A percentile compares a stretch with the other conserved stretches of the same genome.
phyloP scores from a whole-genome alignment of 1,140 invertebrate species.

The Yoshiicerus persimilis region DNA sequence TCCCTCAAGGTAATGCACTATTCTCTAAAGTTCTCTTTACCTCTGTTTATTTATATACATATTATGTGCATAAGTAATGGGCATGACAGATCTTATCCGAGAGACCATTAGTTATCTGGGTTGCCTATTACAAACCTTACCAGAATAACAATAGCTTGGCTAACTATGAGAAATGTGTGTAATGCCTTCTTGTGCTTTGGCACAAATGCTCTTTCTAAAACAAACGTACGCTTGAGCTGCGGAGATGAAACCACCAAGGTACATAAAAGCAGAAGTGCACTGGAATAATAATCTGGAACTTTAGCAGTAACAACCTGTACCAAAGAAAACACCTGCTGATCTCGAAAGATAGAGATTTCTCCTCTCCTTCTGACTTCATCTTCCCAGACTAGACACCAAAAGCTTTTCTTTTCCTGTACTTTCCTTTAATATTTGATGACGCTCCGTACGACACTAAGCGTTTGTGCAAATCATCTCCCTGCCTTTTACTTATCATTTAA shows the following conservation, averaged over 20 bases:
- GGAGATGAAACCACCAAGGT: background rate
- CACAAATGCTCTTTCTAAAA: background rate
- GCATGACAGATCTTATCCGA: too few species aligned
- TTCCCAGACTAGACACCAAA: background rate
- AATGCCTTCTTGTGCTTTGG: too few species aligned
- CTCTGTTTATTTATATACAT: background rate
- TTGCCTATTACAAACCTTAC: too few species aligned
- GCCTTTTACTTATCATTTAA: constrained; percentile 12
- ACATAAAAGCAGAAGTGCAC: background rate
- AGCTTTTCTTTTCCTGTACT: background rate
- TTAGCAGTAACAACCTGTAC: background rate
- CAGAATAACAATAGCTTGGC: too few species aligned
- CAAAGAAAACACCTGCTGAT: background rate
- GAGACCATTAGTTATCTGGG: too few species aligned
- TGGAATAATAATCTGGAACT: background rate
- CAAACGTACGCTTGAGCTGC: background rate
- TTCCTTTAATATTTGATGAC: background rate
- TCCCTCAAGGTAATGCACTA: constrained; percentile 28
- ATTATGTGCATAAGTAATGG: too few species aligned
- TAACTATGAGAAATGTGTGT: too few species aligned
- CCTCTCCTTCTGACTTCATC: background rate
- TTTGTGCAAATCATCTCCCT: background rate
- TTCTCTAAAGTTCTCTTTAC: background rate
- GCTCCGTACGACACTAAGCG: background rate
- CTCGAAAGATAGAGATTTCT: background rate